Conservation (phyloP, 2,797 vertebrate species). For the Hydrolagus colliei region DNA sequence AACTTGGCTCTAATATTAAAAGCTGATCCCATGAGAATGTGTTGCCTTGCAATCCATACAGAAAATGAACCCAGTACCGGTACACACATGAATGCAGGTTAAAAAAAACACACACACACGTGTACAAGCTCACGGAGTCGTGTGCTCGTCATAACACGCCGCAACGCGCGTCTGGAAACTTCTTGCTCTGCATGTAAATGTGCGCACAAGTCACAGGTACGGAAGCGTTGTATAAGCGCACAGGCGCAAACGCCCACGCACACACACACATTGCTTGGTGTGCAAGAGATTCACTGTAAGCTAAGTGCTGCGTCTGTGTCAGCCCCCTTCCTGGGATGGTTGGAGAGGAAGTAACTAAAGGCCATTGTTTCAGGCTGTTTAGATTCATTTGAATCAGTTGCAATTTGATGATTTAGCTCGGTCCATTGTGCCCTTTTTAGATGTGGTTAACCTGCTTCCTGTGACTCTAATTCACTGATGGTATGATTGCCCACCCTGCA, state of each 20-base stretch:
- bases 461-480: too few species aligned
- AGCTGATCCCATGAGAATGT: slow-evolving; percentile 6
- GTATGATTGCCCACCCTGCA: too few species aligned
- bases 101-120: background rate
- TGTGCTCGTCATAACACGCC: too few species aligned
- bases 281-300: background rate
- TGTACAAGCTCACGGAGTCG: too few species aligned
- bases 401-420: too few species aligned
- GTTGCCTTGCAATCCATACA: background rate
- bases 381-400: background rate
- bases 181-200: too few species aligned
- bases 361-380: background rate
- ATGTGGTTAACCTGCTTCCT: too few species aligned
- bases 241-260: background rate
- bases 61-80: background rate
- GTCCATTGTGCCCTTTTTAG: too few species aligned
- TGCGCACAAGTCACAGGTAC: too few species aligned
- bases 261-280: background rate
- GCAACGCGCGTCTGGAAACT: too few species aligned
- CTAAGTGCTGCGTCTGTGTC: background rate
- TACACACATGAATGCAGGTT: background rate
- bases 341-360: background rate
- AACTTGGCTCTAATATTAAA: slow-evolving; percentile 10
- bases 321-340: background rate
- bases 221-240: too few species aligned